Base-by-base conservation (phyloP, 2,797 vertebrate genomes). In the Acestrorhynchus altus region DNA sequence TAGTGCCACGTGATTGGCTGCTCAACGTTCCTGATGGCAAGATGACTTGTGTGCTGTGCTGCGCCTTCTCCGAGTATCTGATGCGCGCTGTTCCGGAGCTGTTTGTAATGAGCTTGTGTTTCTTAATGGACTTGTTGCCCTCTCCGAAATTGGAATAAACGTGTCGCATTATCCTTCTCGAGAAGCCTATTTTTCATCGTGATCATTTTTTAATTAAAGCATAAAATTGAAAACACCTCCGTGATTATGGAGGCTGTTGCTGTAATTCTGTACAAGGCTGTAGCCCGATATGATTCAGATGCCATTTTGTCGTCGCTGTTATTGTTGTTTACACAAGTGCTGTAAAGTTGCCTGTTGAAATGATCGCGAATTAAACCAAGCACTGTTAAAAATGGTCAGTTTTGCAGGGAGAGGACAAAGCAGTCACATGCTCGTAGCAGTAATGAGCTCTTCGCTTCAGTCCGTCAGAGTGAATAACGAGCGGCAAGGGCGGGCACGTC, bases 171-270 rank as follows among this genome's bases (percentile, higher is more conserved):
- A 16, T 72, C 39, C 46, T 60, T 13, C 26, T 47, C 40, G 71
- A 77, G 72, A 77, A 51, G 52, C 44, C 8, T 65, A 64, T 78
- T 71, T 70, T 76, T 78, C 57, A n/a, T 75, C 60, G 28, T 40
- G 15, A 57, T 71, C 42, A 22, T 65, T 59, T 61, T 77, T 80
- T 80, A 81, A 81, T 83, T 81, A 76, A 76, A 65, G 64, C 59
- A 57, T 7, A 40, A 59, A 76, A 65, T 67, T 40, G 46, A 68
- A 74, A 74, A 74, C 61, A 26, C 57, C 46, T 18, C 44, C 5
- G 52, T 54, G 40, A 74, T 74, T 67, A 44, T 22, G 13, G 22
- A 31, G 49, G 40, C 52, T 42, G 28, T 67, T 44, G 61, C 59
- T 16, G 24, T 22, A 8, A 60, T 72, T 57, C 11, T 24, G 16